Conservation (phyloP, 2,888 invertebrate species). For the Tipula confusa region DNA sequence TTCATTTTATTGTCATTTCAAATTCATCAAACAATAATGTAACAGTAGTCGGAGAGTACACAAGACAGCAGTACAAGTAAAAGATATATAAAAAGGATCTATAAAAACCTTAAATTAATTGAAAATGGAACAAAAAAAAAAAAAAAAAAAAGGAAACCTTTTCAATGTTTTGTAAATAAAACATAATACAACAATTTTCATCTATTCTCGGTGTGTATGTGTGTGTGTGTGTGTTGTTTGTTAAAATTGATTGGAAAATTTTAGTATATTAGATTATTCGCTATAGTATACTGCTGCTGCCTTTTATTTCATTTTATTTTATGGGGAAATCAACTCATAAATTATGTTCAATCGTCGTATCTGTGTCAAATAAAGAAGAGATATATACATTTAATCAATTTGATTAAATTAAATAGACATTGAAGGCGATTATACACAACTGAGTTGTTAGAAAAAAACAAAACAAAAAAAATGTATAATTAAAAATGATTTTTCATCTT, state of each 20-base stretch:
- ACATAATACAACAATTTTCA: constrained; percentile 14
- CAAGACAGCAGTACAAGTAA: not conserved
- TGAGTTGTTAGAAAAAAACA: not conserved
- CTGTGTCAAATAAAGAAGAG: not conserved
- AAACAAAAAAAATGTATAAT: too few species aligned
- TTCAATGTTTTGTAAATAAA: not conserved
- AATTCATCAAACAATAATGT: constrained; percentile 16
- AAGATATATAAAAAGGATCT: not conserved
- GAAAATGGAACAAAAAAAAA: not conserved
- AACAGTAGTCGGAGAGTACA: not conserved
- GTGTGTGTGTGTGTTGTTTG: not conserved
- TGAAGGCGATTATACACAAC: not conserved
- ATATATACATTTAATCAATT: constrained; percentile 15
- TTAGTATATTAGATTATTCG: constrained; percentile 3
- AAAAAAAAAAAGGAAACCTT: not conserved
- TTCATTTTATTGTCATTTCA: constrained; percentile 12
- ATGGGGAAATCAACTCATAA: constrained; percentile 20
- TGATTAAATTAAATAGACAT: constrained; percentile 13
- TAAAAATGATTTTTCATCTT: not conserved
- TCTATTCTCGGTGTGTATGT: too few species aligned
- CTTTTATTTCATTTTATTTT: not conserved
- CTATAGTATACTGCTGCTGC: not conserved
- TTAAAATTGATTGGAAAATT: constrained; percentile 25
- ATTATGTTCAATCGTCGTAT: not conserved
- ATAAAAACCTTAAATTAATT: constrained; percentile 25